Percentiles rank a stretch among this genome's conserved stretches.
Conservation (phyloP, 30 jellyfish, hydroid and myxozoan genomes). For the Rhopilema esculentum region DNA sequence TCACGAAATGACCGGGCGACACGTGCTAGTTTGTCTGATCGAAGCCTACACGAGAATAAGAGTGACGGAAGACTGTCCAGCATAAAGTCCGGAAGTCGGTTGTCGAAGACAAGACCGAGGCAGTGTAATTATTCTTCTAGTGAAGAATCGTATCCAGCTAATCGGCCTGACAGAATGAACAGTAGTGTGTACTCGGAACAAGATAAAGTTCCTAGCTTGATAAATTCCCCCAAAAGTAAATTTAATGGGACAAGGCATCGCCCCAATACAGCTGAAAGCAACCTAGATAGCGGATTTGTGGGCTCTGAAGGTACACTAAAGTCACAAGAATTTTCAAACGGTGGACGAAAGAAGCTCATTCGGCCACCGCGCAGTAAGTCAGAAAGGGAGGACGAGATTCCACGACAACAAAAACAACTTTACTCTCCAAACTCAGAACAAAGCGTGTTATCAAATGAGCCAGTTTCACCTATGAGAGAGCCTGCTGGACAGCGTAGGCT, state of each 20-base stretch:
- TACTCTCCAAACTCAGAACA: neutral
- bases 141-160: conserved; percentile 52
- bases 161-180: conserved; percentile 62
- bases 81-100: conserved; percentile 65
- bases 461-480: neutral
- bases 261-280: conserved; percentile 82
- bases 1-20: neutral
- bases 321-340: conserved; percentile 65
- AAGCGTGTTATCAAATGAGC: neutral
- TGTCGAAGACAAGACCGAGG: conserved; percentile 39
- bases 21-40: conserved; percentile 34
- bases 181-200: conserved; percentile 78
- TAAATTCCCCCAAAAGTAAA: conserved; percentile 60
- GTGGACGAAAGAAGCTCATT: neutral
- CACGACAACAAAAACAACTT: neutral
- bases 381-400: neutral
- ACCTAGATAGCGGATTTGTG: conserved; percentile 79
- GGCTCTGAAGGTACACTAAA: conserved; percentile 81
- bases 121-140: conserved; percentile 37
- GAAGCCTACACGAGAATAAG: conserved; percentile 15
- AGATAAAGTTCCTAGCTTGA: conserved; percentile 70
- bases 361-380: neutral
- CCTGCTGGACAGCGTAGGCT: neutral
- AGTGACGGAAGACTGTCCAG: conserved; percentile 58
- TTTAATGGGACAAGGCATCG: conserved; percentile 54